phyloP scores from a whole-genome alignment of 2,113 vertebrate species.

The Cryptomyrus ogoouensis region DNA sequence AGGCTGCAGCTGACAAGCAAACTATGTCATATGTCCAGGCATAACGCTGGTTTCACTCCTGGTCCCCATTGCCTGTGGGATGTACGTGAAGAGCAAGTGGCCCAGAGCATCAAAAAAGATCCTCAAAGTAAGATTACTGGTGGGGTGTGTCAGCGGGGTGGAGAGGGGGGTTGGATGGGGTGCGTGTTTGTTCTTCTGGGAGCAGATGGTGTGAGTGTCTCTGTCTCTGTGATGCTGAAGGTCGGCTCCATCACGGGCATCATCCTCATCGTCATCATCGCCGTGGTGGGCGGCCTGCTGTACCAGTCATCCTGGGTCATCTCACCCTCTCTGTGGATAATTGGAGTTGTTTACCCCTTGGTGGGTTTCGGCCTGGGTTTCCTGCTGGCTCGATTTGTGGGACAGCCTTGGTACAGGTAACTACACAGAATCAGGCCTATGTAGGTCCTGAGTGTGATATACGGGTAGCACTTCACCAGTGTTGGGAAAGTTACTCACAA shows the following conservation, averaged over 20 bases:
- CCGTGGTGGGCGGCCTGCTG: slow-evolving; percentile 81
- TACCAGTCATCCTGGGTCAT: slow-evolving; percentile 87
- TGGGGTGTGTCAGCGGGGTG: background rate
- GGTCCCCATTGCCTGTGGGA: slow-evolving; percentile 72
- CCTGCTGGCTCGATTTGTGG: slow-evolving; percentile 70
- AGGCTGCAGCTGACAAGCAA: slow-evolving; percentile 31
- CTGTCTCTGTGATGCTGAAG: slow-evolving; percentile 49
- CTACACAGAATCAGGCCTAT: background rate
- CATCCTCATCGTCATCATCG: slow-evolving; percentile 69
- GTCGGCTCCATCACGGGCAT: slow-evolving; percentile 76
- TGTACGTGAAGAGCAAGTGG: slow-evolving; percentile 75
- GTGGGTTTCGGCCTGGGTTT: slow-evolving; percentile 79
- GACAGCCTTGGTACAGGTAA: slow-evolving; percentile 84
- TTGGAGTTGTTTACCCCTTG: slow-evolving; percentile 82
- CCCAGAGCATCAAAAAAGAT: slow-evolving; percentile 74
- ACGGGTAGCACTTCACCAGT: background rate
- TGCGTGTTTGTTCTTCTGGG: background rate
- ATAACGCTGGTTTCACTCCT: slow-evolving; percentile 76
- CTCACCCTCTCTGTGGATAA: slow-evolving; percentile 77
- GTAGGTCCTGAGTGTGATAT: background rate
- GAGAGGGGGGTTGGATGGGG: background rate
- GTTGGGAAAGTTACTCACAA: background rate
- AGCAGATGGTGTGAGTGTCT: background rate
- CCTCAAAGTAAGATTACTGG: slow-evolving; percentile 71
- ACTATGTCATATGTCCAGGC: slow-evolving; percentile 53